phyloP scores from a whole-genome alignment of 2,888 invertebrate species.

The Tetheella fluctuosa region DNA sequence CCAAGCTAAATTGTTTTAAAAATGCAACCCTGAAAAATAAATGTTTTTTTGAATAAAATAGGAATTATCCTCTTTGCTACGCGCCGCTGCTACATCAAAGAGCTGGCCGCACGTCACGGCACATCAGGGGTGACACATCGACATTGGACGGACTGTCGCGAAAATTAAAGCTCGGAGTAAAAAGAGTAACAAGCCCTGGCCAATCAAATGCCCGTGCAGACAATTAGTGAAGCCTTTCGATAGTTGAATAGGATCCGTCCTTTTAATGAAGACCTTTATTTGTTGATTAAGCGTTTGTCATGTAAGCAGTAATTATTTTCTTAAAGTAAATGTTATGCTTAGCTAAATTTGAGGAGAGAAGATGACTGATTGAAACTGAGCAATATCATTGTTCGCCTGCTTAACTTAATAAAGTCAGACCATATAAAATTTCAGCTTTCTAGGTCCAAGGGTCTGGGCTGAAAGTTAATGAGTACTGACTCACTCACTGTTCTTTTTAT shows the following conservation, averaged over 20 bases:
- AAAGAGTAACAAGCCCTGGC: conserved; percentile 31
- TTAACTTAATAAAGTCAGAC: too few species aligned
- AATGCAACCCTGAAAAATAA: conserved; percentile 32
- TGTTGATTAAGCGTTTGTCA: background rate
- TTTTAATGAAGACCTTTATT: conserved; percentile 15
- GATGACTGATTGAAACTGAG: background rate
- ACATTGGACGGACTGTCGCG: conserved; percentile 58
- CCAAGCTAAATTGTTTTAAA: conserved; percentile 23
- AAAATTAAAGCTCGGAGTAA: conserved; percentile 58
- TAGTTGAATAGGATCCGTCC: conserved; percentile 32
- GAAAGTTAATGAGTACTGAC: too few species aligned
- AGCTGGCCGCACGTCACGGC: conserved; percentile 55
- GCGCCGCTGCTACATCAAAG: conserved; percentile 58
- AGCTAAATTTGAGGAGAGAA: background rate
- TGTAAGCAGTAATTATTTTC: background rate
- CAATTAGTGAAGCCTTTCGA: conserved; percentile 50
- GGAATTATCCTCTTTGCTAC: conserved; percentile 36
- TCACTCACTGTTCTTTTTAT: too few species aligned
- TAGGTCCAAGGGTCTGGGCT: too few species aligned
- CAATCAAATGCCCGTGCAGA: conserved; percentile 39
- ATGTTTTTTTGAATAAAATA: conserved; percentile 31
- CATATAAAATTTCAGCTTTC: too few species aligned
- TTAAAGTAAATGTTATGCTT: too few species aligned
- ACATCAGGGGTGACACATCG: conserved; percentile 65
- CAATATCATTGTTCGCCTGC: background rate